Base-by-base conservation (phyloP, 92 coral and sea anemone genomes). In the Palythoa caribaeorum region DNA sequence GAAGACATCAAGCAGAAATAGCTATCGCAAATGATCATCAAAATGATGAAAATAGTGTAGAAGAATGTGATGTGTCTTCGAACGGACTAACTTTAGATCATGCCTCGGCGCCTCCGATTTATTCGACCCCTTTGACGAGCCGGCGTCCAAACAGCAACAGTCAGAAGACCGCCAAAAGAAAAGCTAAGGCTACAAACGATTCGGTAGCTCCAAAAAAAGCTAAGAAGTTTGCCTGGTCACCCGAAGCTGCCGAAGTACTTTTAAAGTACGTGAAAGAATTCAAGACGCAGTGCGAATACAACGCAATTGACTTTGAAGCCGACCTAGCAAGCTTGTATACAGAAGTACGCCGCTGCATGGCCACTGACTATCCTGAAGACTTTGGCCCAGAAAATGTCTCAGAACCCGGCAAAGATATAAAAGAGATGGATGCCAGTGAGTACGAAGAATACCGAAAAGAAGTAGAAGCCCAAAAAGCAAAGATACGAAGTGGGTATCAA, bases 281-380 rank as follows among this genome's bases (percentile, higher is more conserved):
- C 28, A 73, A 73, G 9, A 73, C 77, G 54, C 78, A 73, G 28
- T 73, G 57, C 55, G 54, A 44, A 54, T 73, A 73, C 78, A 44
- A 8, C 19, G 36, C 78, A 16, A 44, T 40, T 9, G 78, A 73
- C 78, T 73, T 73, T 39, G 78, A 73, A 39, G 78, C 78, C 55
- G 78, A 73, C 78, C 78, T 84, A 40, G 79, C 87, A 40, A 84
- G 77, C 66, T 39, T 84, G 47, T 68, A 84, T 70, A 66, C 76
- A 13, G 79, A 84, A 84, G 79, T 84, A 84, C 79, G 87, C 55
- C 53, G 65, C 55, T 84, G 79, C 78, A 73, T 73, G 78, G 54
- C 78, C 78, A 73, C 40, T 73, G 78, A 39, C 12, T 73, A 39
- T 73, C 54, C 78, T 39, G 78, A 73, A 73, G 53, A 12, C n/a